Conservation (phyloP, 2,113 vertebrate genomes). For the Cebus imitator region DNA sequence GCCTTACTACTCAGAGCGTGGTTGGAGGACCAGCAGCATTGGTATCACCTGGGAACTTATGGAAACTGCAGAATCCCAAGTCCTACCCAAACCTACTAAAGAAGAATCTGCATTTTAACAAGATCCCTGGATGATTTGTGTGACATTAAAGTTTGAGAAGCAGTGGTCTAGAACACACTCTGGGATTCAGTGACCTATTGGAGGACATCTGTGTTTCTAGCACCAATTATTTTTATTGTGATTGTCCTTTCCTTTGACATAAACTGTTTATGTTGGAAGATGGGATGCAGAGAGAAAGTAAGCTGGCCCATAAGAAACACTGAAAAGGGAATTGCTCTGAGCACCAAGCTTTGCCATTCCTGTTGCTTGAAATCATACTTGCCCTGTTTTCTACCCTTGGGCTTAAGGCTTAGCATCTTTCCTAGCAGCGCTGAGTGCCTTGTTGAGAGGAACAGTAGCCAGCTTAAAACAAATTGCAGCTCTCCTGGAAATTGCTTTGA, state of each 20-base stretch:
- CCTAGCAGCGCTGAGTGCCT: background rate
- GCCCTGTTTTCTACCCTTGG: background rate
- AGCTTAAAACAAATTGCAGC: background rate
- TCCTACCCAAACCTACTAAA: background rate
- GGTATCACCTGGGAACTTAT: background rate
- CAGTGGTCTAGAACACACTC: background rate
- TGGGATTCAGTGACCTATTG: background rate
- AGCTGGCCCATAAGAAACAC: background rate
- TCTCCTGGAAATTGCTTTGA: constrained; percentile 21
- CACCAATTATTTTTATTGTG: background rate
- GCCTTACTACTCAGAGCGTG: background rate
- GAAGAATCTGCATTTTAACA: background rate
- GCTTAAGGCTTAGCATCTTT: background rate
- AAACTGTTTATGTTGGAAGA: background rate
- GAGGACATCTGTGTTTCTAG: background rate
- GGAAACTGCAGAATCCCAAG: background rate
- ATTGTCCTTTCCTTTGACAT: background rate
- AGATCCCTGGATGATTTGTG: background rate
- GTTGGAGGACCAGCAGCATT: background rate
- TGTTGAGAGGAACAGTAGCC: background rate
- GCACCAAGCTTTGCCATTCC: background rate
- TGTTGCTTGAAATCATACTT: background rate
- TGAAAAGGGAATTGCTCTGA: background rate
- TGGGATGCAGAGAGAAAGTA: background rate
- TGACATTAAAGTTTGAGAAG: background rate